Conservation (phyloP, 2,113 vertebrate genomes). For the Euleptes europaea region DNA sequence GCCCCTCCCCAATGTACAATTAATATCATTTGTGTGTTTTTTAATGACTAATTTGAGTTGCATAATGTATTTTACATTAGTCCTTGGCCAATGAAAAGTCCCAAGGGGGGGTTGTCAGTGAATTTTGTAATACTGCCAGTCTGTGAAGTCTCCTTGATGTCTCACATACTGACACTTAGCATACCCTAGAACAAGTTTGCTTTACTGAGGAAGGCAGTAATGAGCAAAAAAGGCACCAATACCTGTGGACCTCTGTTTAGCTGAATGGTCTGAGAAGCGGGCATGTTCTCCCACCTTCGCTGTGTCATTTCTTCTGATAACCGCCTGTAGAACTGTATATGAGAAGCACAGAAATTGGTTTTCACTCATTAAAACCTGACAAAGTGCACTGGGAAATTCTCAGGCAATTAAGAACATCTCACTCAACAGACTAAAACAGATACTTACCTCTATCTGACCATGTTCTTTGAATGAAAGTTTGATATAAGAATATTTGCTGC, state of each 20-base stretch:
- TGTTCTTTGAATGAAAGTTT: conserved; percentile 97
- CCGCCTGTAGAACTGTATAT: conserved; percentile 88
- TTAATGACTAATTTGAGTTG: neutral
- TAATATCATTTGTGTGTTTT: no score
- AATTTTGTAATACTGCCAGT: neutral
- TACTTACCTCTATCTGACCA: conserved; percentile 92
- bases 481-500: conserved; percentile 90
- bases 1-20: no score
- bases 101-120: neutral
- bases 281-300: conserved; percentile 89
- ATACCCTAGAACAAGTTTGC: neutral
- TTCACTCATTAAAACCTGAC: neutral
- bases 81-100: neutral
- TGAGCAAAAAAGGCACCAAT: conserved; percentile 10
- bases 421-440: neutral
- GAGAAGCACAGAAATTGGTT: neutral
- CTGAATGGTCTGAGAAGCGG: conserved; percentile 82
- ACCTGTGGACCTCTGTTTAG: conserved; percentile 81
- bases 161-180: neutral
- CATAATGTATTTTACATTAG: neutral
- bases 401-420: neutral
- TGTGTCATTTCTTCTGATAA: conserved; percentile 93
- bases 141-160: neutral
- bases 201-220: neutral
- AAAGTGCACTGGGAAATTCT: neutral